phyloP scores from a whole-genome alignment of 2,113 vertebrate species.

The Coregonus clupeaformis region DNA sequence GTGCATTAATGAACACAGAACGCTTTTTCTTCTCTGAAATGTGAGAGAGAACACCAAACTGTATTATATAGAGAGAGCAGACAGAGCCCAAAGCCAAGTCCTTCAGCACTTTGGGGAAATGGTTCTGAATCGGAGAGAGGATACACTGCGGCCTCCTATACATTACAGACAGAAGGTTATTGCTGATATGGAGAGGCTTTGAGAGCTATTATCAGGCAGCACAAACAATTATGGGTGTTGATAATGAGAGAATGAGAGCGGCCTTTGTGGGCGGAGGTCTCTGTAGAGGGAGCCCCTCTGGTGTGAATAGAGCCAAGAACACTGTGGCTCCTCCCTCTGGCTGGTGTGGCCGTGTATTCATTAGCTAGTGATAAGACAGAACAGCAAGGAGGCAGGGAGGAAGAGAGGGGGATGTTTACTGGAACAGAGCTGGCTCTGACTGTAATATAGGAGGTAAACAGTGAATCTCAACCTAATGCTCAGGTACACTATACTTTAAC shows the following conservation, averaged over 20 bases:
- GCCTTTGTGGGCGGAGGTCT: constrained; percentile 72
- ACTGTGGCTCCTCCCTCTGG: constrained; percentile 47
- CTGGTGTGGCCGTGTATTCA: constrained; percentile 55
- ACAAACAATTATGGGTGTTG: constrained; percentile 85
- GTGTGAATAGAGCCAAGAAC: constrained; percentile 54
- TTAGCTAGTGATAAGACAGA: constrained; percentile 55
- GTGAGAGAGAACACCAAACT: constrained; percentile 2
- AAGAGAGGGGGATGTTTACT: background rate
- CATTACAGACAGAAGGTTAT: constrained; percentile 89
- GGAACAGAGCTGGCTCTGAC: constrained; percentile 10
- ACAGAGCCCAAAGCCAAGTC: constrained; percentile 14
- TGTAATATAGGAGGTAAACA: background rate
- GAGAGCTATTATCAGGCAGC: constrained; percentile 87
- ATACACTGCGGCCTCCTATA: constrained; percentile 75
- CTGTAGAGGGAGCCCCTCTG: constrained; percentile 63
- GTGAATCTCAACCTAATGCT: background rate
- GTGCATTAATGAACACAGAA: constrained; percentile 46
- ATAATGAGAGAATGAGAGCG: constrained; percentile 88
- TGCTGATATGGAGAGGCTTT: constrained; percentile 87
- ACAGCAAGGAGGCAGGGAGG: background rate
- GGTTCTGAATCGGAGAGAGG: constrained; percentile 57
- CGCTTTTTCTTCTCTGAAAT: constrained; percentile 19
- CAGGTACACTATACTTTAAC: no score
- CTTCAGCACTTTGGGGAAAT: constrained; percentile 13
- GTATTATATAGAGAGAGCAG: constrained; percentile 14